Percentiles rank a stretch among this genome's conserved stretches.
phyloP scores from a whole-genome alignment of 2,113 vertebrate genomes.

The Silurus glanis region DNA sequence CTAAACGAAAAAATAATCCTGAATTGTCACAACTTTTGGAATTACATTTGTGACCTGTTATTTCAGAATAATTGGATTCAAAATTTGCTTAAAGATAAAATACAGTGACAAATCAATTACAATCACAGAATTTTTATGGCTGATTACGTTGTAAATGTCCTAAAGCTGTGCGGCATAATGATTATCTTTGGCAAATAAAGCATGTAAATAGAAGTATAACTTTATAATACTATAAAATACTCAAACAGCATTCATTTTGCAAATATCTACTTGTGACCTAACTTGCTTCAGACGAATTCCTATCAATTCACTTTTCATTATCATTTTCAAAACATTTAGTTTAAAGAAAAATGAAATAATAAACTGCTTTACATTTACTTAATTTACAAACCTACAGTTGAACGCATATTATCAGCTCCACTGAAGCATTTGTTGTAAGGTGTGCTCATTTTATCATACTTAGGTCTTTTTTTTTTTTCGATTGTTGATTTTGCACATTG shows the following conservation, averaged over 20 bases:
- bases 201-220: not conserved
- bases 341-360: not conserved
- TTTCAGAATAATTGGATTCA: not conserved
- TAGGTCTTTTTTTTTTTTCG: conserved; percentile 36
- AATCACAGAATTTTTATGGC: not conserved
- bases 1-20: not conserved
- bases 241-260: not conserved
- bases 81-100: not conserved
- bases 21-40: not conserved
- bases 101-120: not conserved
- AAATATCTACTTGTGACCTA: conserved; percentile 8
- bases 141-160: not conserved
- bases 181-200: not conserved
- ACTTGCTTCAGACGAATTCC: conserved; percentile 22
- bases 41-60: not conserved
- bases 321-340: not conserved
- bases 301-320: not conserved
- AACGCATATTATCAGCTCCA: not conserved
- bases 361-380: not conserved
- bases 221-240: not conserved
- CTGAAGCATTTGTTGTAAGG: conserved; percentile 20
- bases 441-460: conserved; percentile 28
- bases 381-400: not conserved
- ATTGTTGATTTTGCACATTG: conserved; percentile 62
- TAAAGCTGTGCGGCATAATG: not conserved